Evolutionary conservation across 2,888 invertebrate species (phyloP), one percentile per base, ranked within the genome.

Genomic region (Drosophila mercatorum): DNA sequence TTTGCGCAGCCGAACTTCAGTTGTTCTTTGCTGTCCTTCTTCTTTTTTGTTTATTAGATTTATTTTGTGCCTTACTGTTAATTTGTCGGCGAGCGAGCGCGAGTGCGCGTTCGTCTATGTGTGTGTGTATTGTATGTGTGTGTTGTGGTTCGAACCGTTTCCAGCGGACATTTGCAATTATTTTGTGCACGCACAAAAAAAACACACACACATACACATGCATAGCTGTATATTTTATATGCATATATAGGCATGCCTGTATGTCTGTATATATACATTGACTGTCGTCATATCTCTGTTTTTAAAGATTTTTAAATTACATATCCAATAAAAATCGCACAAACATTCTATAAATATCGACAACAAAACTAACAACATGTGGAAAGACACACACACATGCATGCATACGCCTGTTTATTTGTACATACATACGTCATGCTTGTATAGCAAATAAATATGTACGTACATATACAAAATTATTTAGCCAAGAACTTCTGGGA

Each of bases 291-390:
- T 66, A 79, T 79, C 53, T 41, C 43, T 31, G 62, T 58, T 70
- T 53, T 56, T n/a, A 52, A 66, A 61, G 53, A 52, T 49, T 64
- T 64, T 62, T 64, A 52, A 75, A 79, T 77, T 77, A 79, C 80
- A 77, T 71, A 64, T 79, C 67, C 75, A 77, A 79, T 75, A 79
- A 77, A 79, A 79, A 49, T 75, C 75, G 77, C 63, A 49, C 71
- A 67, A 70, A 79, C 49, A 67, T 67, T 77, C 80, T 77, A 77
- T 75, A 75, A 79, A 77, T 77, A 77, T 79, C 80, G 70, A 55
- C 66, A 75, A 53, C 41, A 46, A 22, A 59, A 51, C 49, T 31
- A 34, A 44, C 40, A 49, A 44, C 40, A 49, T 41, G 17, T 41
- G 17, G 6, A 44, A 5, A 36, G 2, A 8, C 38, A 52, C 49